A percentile compares a stretch with the other conserved stretches of the same genome.
Evolutionary conservation across 2,888 invertebrate genomes (phyloP).

Genomic region (Dolomedes plantarius): DNA sequence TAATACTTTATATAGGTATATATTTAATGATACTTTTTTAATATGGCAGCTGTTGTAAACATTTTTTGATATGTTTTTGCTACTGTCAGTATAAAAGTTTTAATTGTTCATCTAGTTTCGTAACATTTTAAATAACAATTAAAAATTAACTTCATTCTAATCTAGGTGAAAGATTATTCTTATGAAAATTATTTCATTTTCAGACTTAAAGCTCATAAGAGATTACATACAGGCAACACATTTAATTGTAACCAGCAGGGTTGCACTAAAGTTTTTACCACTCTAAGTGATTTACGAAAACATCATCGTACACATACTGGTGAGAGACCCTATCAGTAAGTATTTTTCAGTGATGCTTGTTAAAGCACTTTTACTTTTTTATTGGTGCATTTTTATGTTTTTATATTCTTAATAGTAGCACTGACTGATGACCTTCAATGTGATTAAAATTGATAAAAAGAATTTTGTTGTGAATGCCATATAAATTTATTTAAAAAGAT

Average conservation of each 20-base stretch:
- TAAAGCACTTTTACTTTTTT: too few species aligned
- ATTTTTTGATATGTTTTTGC: neutral
- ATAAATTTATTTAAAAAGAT: too few species aligned
- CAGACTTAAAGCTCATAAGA: slow-evolving; percentile 90
- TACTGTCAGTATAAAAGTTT: neutral
- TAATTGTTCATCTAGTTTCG: neutral
- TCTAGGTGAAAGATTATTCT: too few species aligned
- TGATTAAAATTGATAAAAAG: too few species aligned
- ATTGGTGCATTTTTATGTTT: too few species aligned
- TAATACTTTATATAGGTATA: slow-evolving; percentile 91
- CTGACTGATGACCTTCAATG: too few species aligned
- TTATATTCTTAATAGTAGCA: too few species aligned
- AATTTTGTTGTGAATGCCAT: too few species aligned
- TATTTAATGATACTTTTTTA: too few species aligned
- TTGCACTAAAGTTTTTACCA: slow-evolving; percentile 94
- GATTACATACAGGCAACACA: slow-evolving; percentile 94
- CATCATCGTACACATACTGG: slow-evolving; percentile 91
- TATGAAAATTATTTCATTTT: slow-evolving; percentile 73
- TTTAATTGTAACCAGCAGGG: slow-evolving; percentile 91
- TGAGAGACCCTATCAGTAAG: slow-evolving; percentile 78
- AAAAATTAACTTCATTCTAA: too few species aligned
- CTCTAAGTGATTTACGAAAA: slow-evolving; percentile 94
- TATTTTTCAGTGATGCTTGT: neutral
- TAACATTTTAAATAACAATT: too few species aligned
- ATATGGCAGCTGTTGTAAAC: too few species aligned